Percentiles rank a stretch among this genome's conserved stretches.
Conservation (phyloP, 2,113 vertebrate species). For the Platysternon megacephalum region DNA sequence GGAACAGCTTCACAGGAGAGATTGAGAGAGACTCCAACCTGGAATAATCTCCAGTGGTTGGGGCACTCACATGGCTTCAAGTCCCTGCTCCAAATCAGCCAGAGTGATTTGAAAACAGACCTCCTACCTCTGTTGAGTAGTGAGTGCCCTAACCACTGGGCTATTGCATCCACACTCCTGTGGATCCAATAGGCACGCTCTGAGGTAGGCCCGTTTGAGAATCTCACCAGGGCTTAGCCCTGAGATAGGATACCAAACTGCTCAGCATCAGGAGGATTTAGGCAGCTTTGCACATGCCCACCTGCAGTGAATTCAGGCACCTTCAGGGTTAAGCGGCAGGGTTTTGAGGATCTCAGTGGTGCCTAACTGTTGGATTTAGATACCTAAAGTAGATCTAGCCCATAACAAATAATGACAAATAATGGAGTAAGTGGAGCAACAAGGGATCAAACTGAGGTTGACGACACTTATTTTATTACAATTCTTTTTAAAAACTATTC, state of each 20-base stretch:
- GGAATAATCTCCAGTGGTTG: too few relatives aligned
- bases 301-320: background rate
- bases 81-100: too few relatives aligned
- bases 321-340: background rate
- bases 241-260: background rate
- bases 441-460: background rate
- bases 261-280: background rate
- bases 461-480: background rate
- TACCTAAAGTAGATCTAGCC: background rate
- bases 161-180: background rate
- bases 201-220: background rate
- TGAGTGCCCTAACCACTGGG: too few relatives aligned
- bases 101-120: too few relatives aligned
- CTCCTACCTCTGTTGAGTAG: too few relatives aligned
- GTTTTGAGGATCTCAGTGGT: background rate
- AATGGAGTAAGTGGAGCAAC: background rate
- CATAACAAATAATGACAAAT: background rate
- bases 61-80: too few relatives aligned
- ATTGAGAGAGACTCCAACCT: too few relatives aligned
- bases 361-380: background rate
- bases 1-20: too few relatives aligned
- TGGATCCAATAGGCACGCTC: background rate
- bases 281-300: background rate
- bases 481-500: background rate
- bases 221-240: background rate